Percentiles rank a stretch among this genome's conserved stretches.
Conservation (phyloP, 23 tunicate genomes). For the Ascidia mentula region DNA sequence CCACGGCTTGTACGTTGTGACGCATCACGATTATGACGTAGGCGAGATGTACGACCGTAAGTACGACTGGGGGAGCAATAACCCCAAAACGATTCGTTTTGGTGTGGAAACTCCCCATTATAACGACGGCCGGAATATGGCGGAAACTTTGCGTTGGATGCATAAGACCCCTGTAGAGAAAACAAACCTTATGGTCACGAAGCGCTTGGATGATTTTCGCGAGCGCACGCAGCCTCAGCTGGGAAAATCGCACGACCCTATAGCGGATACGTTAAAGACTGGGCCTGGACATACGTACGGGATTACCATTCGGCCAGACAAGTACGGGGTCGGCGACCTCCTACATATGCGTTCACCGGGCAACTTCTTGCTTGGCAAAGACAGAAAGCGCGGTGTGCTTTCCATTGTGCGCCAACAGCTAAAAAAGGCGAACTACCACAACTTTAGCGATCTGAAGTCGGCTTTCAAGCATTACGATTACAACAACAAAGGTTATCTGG, state of each 20-base stretch:
- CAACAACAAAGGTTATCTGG: slow-evolving; percentile 63
- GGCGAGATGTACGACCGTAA: slow-evolving; percentile 82
- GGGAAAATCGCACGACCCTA: slow-evolving; percentile 82
- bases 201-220: slow-evolving; percentile 60
- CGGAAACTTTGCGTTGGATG: slow-evolving; percentile 59
- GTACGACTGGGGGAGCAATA: slow-evolving; percentile 60
- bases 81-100: slow-evolving; percentile 49
- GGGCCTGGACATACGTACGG: slow-evolving; percentile 73
- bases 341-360: slow-evolving; percentile 65
- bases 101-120: slow-evolving; percentile 84
- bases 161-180: slow-evolving; percentile 47
- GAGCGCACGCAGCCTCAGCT: slow-evolving; percentile 72
- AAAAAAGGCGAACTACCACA: slow-evolving; percentile 84
- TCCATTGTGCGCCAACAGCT: slow-evolving; percentile 79
- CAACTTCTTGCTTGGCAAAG: slow-evolving; percentile 65
- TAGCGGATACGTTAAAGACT: slow-evolving; percentile 66
- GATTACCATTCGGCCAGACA: slow-evolving; percentile 60
- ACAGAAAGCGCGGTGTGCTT: slow-evolving; percentile 69
- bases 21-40: slow-evolving; percentile 78
- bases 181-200: slow-evolving; percentile 58
- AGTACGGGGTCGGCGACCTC: slow-evolving; percentile 83
- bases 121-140: slow-evolving; percentile 69
- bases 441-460: slow-evolving; percentile 53
- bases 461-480: slow-evolving; percentile 84
- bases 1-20: slow-evolving; percentile 65